These are phyloP conservation scores for Aphrocallistes beatrix DNA, from an alignment of 37 sponge, comb jelly and placozoan species.

Conservation along the genomic window DNA sequence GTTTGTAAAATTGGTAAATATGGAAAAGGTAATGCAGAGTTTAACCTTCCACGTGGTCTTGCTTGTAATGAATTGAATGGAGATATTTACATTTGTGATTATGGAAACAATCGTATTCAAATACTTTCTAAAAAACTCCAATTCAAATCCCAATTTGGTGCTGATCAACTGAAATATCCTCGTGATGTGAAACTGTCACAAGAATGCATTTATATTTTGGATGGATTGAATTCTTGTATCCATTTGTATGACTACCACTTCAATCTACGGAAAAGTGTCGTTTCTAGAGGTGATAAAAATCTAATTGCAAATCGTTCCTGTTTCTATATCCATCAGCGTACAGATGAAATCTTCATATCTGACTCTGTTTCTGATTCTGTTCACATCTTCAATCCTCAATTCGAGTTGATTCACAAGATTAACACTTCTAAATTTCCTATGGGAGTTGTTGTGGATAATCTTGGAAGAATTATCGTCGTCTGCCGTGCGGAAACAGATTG, in stretches of 20 bases:
- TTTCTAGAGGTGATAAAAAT: not conserved
- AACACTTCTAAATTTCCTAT: not conserved
- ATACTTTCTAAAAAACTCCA: not conserved
- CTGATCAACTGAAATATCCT: not conserved
- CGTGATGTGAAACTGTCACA: not conserved
- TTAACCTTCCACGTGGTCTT: not conserved
- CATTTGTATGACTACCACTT: not conserved
- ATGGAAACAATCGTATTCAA: not conserved
- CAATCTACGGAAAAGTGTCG: not conserved
- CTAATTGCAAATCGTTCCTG: not conserved
- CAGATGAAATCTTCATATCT: not conserved
- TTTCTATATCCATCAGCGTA: not conserved
- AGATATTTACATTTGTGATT: not conserved
- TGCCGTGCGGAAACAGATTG: not conserved
- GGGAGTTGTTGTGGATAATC: not conserved
- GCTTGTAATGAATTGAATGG: not conserved
- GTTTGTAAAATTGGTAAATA: not conserved
- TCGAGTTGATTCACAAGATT: not conserved
- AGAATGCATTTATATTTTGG: not conserved
- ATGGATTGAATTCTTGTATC: not conserved
- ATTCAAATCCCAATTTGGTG: not conserved
- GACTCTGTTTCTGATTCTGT: not conserved
- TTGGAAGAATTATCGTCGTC: not conserved
- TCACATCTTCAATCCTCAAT: constrained; percentile 1
- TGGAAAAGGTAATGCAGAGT: not conserved